phyloP scores from a whole-genome alignment of 2,888 invertebrate genomes.

The Didymodactylos carnosus region DNA sequence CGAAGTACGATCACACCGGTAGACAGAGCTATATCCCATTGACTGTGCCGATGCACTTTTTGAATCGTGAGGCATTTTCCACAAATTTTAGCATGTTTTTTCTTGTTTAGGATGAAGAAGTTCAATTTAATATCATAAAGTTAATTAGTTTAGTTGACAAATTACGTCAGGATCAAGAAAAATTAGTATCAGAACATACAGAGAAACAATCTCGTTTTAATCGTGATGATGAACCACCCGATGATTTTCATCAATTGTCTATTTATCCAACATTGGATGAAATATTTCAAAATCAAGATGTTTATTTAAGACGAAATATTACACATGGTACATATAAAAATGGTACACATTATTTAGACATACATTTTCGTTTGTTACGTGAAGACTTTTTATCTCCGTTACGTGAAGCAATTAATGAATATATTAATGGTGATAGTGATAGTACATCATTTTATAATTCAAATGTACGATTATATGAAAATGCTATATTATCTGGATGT shows the following conservation, averaged over 20 bases:
- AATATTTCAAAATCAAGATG: constrained; percentile 20
- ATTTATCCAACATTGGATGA: constrained; percentile 23
- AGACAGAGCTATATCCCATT: no score
- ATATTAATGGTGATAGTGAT: constrained; percentile 22
- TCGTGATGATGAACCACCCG: neutral
- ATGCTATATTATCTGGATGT: neutral
- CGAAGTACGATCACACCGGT: no score
- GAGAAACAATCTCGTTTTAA: neutral
- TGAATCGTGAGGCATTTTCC: no score
- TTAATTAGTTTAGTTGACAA: neutral
- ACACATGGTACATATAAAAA: constrained; percentile 44
- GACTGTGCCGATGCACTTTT: no score
- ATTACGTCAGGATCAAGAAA: neutral
- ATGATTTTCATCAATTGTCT: neutral
- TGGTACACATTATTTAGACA: constrained; percentile 52
- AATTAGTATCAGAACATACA: neutral
- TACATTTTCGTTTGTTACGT: constrained; percentile 54
- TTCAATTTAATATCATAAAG: neutral
- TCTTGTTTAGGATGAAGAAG: neutral
- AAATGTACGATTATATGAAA: neutral
- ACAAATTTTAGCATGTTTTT: no score
- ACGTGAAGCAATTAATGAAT: constrained; percentile 45
- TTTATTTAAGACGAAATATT: constrained; percentile 41
- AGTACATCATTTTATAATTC: neutral
- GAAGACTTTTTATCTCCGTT: constrained; percentile 61